phyloP scores from a whole-genome alignment of 2,888 invertebrate species.

The Hemaris fuciformis region DNA sequence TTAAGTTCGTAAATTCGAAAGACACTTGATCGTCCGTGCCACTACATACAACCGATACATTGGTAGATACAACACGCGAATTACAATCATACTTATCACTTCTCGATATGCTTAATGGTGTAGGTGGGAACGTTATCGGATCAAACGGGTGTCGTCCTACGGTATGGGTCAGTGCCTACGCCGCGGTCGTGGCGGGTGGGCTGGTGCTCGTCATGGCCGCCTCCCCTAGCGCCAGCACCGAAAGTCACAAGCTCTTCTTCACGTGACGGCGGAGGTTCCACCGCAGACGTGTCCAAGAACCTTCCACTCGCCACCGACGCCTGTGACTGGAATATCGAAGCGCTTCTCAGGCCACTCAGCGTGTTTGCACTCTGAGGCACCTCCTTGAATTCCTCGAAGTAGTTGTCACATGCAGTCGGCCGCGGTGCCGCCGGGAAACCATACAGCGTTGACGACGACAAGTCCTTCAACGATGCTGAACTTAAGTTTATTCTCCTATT shows the following conservation, averaged over 20 bases:
- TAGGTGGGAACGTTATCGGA: constrained; percentile 45
- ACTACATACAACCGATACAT: constrained; percentile 43
- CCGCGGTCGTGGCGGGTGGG: constrained; percentile 69
- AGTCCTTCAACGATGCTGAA: constrained; percentile 82
- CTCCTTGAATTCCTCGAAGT: constrained; percentile 80
- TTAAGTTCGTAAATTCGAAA: constrained; percentile 75
- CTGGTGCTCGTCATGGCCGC: constrained; percentile 49
- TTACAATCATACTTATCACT: constrained; percentile 69
- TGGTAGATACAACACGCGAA: constrained; percentile 47
- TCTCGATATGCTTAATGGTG: constrained; percentile 75
- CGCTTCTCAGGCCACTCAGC: constrained; percentile 70
- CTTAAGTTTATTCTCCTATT: constrained; percentile 74
- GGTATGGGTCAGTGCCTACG: constrained; percentile 78
- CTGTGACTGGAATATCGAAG: constrained; percentile 76
- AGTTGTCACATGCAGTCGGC: constrained; percentile 83
- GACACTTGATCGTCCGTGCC: constrained; percentile 49
- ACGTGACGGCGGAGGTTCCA: constrained; percentile 83
- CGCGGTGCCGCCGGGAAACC: constrained; percentile 85
- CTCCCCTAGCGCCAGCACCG: constrained; percentile 80
- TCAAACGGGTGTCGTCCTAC: constrained; percentile 83
- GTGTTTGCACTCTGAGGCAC: constrained; percentile 78
- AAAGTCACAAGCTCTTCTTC: constrained; percentile 87
- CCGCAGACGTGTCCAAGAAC: constrained; percentile 85
- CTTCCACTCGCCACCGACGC: constrained; percentile 85
- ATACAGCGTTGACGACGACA: constrained; percentile 80